These are phyloP conservation scores for Idris sp. DNA, from an alignment of 1,140 invertebrate species.

Conservation along the genomic window DNA sequence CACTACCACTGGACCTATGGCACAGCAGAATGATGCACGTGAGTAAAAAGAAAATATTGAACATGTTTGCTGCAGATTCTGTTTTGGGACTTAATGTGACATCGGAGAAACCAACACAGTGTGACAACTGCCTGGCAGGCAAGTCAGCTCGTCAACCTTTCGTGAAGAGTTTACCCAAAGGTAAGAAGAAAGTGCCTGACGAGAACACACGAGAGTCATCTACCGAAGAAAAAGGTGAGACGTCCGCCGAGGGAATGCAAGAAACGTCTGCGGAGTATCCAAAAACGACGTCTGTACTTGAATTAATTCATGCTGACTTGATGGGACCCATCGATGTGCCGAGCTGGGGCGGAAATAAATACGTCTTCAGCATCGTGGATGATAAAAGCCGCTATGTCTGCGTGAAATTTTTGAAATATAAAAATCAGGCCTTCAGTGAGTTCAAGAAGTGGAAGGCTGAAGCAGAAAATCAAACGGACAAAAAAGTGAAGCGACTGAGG, in stretches of 20 bases:
- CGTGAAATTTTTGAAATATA: conserved; percentile 19
- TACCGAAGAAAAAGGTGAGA: too few species aligned
- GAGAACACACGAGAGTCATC: too few species aligned
- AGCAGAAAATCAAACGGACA: conserved; percentile 60
- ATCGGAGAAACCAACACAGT: background rate
- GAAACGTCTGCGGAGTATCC: too few species aligned
- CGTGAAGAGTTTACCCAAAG: background rate
- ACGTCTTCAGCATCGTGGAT: conserved; percentile 24
- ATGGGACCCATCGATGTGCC: conserved; percentile 17
- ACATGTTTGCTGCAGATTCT: too few species aligned
- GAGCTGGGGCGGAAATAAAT: conserved; percentile 14
- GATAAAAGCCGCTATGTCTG: conserved; percentile 32
- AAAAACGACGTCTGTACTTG: too few species aligned
- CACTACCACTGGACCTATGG: too few species aligned
- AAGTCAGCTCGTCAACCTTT: conserved; percentile 20
- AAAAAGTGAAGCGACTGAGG: conserved; percentile 67
- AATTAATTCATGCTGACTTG: conserved; percentile 22
- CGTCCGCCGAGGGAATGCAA: too few species aligned
- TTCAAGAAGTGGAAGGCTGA: conserved; percentile 35
- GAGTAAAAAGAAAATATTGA: too few species aligned
- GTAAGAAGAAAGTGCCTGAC: too few species aligned
- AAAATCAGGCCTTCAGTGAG: conserved; percentile 17
- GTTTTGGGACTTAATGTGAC: background rate
- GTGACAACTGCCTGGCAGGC: conserved; percentile 4
- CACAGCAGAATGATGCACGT: too few species aligned